Base-by-base conservation (phyloP, 2,888 invertebrate species). In the Eristalinus sepulchralis region DNA sequence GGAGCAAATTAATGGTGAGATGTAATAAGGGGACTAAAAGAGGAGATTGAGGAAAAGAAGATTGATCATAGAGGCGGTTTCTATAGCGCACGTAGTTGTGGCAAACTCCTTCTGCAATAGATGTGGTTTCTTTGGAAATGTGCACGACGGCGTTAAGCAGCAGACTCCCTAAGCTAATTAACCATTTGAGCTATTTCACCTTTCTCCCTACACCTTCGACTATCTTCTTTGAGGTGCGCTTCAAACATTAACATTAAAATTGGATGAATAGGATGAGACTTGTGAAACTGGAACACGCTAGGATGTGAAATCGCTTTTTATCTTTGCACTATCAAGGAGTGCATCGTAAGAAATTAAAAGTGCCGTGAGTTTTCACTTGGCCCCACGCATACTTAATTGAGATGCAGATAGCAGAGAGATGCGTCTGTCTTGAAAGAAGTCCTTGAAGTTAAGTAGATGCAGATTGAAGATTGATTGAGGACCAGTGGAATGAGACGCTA, bases 121-220 rank as follows among this genome's bases (percentile, higher is more conserved):
- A 39, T 39, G 39, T 39, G 39, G 4, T 39, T 71, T 24, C 27
- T 22, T 64, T 27, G 24, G 33, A 33, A 59, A 27, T 60, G 60
- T 8, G 59, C 24, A 59, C 27, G 8, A 59, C 1, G 47, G 47
- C 27, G 27, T 11, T 59, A 39, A 70, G 22, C n/a, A 24, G 22
- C 9, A 17, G 27, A 27, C 59, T 70, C 24, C n/a, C n/a, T 70
- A 33, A 27, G 57, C 33, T 20, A 60, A 70, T 70, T 17, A 70
- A 70, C 36, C 27, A 13, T 33, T 13, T 33, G 20, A 34, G 60
- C 33, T 10, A 3, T 22, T 4, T 34, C 20, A 4, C 11, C 10
- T 34, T 63, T 17, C 47, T n/a, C 2, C 8, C 6, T 47, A 8
- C 47, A 17, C 1, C 8, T 17, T n/a, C 6, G 1, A 6, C 34